These are phyloP conservation scores for rat (Rattus norvegicus) DNA, from an alignment of 2,113 vertebrate species.

Conservation along the genomic window DNA sequence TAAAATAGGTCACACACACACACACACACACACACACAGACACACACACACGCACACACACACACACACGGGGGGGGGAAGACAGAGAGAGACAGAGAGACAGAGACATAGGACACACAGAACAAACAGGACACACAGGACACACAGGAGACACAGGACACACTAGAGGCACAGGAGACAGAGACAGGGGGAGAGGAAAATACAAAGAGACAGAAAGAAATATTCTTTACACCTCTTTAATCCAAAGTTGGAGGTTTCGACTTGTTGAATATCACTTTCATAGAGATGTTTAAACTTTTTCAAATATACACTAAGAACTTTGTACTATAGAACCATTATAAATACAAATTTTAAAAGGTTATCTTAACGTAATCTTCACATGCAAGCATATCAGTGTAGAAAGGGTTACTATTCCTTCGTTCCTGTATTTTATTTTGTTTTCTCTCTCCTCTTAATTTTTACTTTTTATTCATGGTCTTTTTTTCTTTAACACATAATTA, in stretches of 20 bases:
- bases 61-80: no score
- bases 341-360: neutral
- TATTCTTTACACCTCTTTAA: neutral
- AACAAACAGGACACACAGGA: no score
- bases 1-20: neutral
- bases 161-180: no score
- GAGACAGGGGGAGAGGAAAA: no score
- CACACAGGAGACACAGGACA: no score
- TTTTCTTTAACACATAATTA: conserved; percentile 63
- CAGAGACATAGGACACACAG: no score
- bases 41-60: neutral
- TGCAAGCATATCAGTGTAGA: neutral
- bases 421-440: neutral
- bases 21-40: no score
- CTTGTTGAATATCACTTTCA: neutral
- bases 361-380: neutral
- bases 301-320: neutral
- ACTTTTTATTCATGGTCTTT: conserved; percentile 26
- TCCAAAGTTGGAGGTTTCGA: neutral
- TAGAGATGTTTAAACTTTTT: conserved; percentile 34
- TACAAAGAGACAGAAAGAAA: neutral
- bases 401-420: conserved; percentile 9
- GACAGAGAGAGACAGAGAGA: no score
- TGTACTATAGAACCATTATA: neutral
- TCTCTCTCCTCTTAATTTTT: neutral